A percentile compares a stretch with the other conserved stretches of the same genome.
Evolutionary conservation across 2,888 invertebrate genomes (phyloP).

Genomic region (Ormyrus pomaceus): DNA sequence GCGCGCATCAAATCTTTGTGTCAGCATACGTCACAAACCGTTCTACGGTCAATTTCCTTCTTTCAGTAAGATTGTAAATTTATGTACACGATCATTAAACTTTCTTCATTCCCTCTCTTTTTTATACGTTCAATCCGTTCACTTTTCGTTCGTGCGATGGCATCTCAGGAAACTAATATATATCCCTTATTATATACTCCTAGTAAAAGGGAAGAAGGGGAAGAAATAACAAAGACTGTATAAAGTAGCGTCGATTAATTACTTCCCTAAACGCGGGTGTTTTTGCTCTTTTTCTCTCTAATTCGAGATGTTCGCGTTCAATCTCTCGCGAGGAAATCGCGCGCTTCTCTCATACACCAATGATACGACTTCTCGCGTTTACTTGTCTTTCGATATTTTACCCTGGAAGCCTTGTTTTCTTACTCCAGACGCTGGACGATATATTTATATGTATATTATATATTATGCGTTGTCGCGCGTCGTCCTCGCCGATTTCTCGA

Average conservation of each 20-base stretch:
- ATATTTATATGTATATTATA: slow-evolving; percentile 26
- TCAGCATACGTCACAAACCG: slow-evolving; percentile 62
- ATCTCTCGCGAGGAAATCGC: slow-evolving; percentile 25
- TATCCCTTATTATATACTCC: slow-evolving; percentile 50
- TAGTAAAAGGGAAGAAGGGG: slow-evolving; percentile 29
- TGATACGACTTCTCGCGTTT: neutral
- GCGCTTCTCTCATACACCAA: neutral
- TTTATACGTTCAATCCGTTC: slow-evolving; percentile 30
- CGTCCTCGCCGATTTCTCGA: slow-evolving; percentile 52
- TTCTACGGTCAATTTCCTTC: slow-evolving; percentile 65
- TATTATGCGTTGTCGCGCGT: slow-evolving; percentile 55
- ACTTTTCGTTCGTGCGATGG: slow-evolving; percentile 64
- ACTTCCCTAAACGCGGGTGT: slow-evolving; percentile 26
- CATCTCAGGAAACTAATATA: slow-evolving; percentile 65
- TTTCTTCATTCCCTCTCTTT: slow-evolving; percentile 42
- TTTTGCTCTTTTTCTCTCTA: slow-evolving; percentile 1
- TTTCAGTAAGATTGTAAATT: slow-evolving; percentile 69
- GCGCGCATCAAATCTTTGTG: slow-evolving; percentile 48
- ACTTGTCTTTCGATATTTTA: slow-evolving; percentile 39
- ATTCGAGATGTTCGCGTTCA: slow-evolving; percentile 6
- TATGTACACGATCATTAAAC: slow-evolving; percentile 67
- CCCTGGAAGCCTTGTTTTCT: slow-evolving; percentile 55
- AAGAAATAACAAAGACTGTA: slow-evolving; percentile 51
- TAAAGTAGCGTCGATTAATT: slow-evolving; percentile 47
- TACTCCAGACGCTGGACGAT: slow-evolving; percentile 51